These are phyloP conservation scores for Podarcis lilfordi DNA, from an alignment of 2,797 vertebrate genomes.

Conservation along the genomic window DNA sequence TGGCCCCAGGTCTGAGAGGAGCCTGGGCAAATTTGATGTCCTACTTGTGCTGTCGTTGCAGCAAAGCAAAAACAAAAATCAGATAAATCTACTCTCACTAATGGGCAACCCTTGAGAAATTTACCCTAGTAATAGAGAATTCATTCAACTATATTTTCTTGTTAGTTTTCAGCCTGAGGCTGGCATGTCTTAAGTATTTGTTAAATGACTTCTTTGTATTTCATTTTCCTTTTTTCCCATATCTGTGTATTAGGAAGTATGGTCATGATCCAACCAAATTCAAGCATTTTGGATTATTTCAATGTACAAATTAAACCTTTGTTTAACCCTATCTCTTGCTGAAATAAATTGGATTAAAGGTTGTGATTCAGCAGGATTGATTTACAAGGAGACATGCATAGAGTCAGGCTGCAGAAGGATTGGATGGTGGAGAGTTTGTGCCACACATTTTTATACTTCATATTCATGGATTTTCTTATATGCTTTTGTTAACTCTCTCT, in stretches of 20 bases:
- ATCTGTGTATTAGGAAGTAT: background rate
- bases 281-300: background rate
- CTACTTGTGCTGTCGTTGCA: background rate
- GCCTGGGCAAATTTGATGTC: background rate
- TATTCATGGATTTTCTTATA: background rate
- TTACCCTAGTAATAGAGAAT: background rate
- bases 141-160: background rate
- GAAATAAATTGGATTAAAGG: background rate
- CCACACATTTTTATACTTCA: background rate
- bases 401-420: no score
- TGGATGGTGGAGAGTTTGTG: background rate
- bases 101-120: background rate
- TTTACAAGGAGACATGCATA: background rate
- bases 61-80: background rate
- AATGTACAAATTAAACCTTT: background rate
- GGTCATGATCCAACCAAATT: background rate
- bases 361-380: background rate
- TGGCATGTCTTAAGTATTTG: background rate
- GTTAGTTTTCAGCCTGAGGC: background rate
- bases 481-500: no score
- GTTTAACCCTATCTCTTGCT: background rate
- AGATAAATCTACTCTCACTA: background rate
- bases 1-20: background rate
- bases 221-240: background rate
- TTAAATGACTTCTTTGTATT: background rate